phyloP scores from a whole-genome alignment of 2,888 invertebrate genomes.

The Coelinius sp. region DNA sequence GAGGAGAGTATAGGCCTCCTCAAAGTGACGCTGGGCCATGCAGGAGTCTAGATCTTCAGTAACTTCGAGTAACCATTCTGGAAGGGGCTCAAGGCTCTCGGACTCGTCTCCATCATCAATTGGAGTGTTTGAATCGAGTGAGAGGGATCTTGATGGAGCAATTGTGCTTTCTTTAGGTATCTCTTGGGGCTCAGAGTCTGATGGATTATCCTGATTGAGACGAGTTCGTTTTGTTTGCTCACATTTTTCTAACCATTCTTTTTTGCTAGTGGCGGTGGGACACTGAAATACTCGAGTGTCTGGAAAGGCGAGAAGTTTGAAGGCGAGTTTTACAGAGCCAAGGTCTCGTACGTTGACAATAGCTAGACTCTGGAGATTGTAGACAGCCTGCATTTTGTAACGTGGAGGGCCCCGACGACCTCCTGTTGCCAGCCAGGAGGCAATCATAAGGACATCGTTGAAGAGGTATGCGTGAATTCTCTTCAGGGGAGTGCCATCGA shows the following conservation, averaged over 20 bases:
- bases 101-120: slow-evolving; percentile 58
- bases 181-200: slow-evolving; percentile 47
- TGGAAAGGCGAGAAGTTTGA: slow-evolving; percentile 94
- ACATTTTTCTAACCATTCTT: slow-evolving; percentile 94
- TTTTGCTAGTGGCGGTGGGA: slow-evolving; percentile 83
- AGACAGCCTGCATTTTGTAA: slow-evolving; percentile 87
- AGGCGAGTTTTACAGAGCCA: slow-evolving; percentile 91
- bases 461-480: slow-evolving; percentile 93
- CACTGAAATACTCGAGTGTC: slow-evolving; percentile 94
- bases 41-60: slow-evolving; percentile 95
- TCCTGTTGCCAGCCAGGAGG: slow-evolving; percentile 80
- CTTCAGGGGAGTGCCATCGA: slow-evolving; percentile 88
- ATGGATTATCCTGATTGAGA: slow-evolving; percentile 74
- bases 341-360: slow-evolving; percentile 94
- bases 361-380: slow-evolving; percentile 90
- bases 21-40: slow-evolving; percentile 96
- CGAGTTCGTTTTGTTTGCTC: slow-evolving; percentile 91
- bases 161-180: slow-evolving; percentile 44
- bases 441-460: slow-evolving; percentile 92
- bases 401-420: slow-evolving; percentile 81
- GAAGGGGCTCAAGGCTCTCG: slow-evolving; percentile 68
- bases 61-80: slow-evolving; percentile 92
- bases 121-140: slow-evolving; percentile 61
- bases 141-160: slow-evolving; percentile 58
- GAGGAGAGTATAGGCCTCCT: slow-evolving; percentile 88